phyloP scores from a whole-genome alignment of 2,113 vertebrate species.

The Corapipo altera region DNA sequence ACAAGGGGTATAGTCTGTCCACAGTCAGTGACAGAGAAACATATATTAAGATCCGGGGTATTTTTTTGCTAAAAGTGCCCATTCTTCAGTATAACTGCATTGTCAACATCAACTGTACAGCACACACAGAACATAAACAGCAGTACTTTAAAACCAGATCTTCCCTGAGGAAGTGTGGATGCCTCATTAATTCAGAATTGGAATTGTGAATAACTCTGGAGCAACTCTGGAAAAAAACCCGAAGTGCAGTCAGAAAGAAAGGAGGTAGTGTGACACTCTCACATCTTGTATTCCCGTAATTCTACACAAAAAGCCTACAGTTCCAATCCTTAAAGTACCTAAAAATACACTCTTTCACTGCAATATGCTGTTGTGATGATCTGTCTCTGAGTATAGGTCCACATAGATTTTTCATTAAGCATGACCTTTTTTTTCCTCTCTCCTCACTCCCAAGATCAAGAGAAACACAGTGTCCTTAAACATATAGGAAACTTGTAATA shows the following conservation, averaged over 20 bases:
- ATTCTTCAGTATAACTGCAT: not conserved
- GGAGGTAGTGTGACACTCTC: not conserved
- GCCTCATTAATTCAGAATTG: not conserved
- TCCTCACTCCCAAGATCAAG: accelerated
- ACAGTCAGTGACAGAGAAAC: not conserved
- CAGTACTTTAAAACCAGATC: not conserved
- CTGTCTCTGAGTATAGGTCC: not conserved
- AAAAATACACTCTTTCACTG: not conserved
- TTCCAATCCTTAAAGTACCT: not conserved
- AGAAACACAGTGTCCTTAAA: not conserved
- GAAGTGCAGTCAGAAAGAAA: not conserved
- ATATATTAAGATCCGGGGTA: not conserved
- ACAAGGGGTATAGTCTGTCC: not conserved
- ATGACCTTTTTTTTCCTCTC: not conserved
- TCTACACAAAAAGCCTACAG: not conserved
- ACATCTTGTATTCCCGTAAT: not conserved
- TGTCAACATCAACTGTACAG: not conserved
- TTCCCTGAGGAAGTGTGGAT: not conserved
- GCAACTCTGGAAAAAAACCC: not conserved
- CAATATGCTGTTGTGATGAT: not conserved
- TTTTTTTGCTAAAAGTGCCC: not conserved
- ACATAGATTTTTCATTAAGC: not conserved
- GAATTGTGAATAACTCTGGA: not conserved
- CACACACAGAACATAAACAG: not conserved
- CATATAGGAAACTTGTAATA: not conserved